Percentiles rank a stretch among this genome's conserved stretches.
Conservation (phyloP, 2,113 vertebrate species). For the Irena cyanogastra region DNA sequence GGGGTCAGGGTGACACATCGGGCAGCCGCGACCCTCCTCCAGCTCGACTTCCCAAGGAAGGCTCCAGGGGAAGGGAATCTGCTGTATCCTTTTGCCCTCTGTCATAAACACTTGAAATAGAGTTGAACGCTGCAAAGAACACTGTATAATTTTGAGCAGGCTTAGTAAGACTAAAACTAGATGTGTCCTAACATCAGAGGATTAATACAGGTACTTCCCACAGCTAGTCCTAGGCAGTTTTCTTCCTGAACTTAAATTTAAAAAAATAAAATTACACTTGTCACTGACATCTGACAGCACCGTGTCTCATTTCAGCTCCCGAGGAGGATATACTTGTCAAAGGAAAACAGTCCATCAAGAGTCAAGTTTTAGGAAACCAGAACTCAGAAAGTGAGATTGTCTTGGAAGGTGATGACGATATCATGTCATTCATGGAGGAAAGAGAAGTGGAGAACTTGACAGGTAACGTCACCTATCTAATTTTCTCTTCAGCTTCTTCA, state of each 20-base stretch:
- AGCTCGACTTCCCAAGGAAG: fast-evolving
- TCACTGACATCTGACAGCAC: constrained; percentile 24
- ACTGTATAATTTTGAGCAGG: not conserved
- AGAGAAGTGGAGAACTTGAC: constrained; percentile 94
- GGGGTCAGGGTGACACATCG: fast-evolving
- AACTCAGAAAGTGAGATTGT: constrained; percentile 87
- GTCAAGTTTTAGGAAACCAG: constrained; percentile 89
- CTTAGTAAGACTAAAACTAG: constrained; percentile 33
- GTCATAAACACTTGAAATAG: not conserved
- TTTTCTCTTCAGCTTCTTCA: constrained; percentile 11
- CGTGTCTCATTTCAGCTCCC: constrained; percentile 76
- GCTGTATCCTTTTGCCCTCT: not conserved
- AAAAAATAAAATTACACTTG: not conserved
- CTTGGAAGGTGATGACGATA: constrained; percentile 91
- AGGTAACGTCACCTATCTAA: constrained; percentile 75
- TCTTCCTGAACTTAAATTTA: not conserved
- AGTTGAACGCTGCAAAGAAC: not conserved
- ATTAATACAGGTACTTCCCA: not conserved
- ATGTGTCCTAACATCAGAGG: not conserved
- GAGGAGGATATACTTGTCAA: constrained; percentile 91
- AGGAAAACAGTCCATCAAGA: constrained; percentile 92
- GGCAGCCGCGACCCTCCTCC: not conserved
- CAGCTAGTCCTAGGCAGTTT: not conserved
- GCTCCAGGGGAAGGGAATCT: not conserved
- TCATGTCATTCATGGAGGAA: constrained; percentile 91